phyloP scores from a whole-genome alignment of 2,888 invertebrate genomes.

The Andrena dorsata region DNA sequence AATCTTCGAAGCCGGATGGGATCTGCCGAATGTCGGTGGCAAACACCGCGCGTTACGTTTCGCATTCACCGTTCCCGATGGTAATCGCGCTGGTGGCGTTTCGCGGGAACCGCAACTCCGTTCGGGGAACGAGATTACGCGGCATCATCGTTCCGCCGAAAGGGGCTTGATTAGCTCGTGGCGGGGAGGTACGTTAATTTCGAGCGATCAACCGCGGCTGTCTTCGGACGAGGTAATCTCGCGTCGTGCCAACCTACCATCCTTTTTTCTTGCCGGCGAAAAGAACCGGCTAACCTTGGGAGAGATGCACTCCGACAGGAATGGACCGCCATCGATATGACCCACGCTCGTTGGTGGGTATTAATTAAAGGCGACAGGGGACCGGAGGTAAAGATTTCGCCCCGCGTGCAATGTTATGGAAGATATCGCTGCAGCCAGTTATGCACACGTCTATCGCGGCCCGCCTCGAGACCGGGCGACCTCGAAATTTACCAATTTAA shows the following conservation, averaged over 20 bases:
- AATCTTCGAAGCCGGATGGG: slow-evolving; percentile 1
- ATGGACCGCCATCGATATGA: slow-evolving; percentile 33
- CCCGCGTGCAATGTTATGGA: background rate
- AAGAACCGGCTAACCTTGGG: slow-evolving; percentile 57
- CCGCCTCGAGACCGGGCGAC: slow-evolving; percentile 20
- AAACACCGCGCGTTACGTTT: slow-evolving; percentile 1
- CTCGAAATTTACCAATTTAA: slow-evolving; percentile 36
- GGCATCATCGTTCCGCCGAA: slow-evolving; percentile 1
- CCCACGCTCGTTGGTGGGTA: background rate
- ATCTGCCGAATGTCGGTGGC: slow-evolving; percentile 9
- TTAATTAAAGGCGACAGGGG: slow-evolving; percentile 37
- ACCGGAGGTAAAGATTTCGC: slow-evolving; percentile 13
- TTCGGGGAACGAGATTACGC: background rate
- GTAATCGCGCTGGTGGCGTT: background rate
- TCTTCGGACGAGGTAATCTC: slow-evolving; percentile 18
- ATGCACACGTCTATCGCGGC: background rate
- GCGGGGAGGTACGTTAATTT: slow-evolving; percentile 12
- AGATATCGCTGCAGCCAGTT: background rate
- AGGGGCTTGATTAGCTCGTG: slow-evolving; percentile 23
- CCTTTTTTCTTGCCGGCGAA: slow-evolving; percentile 21
- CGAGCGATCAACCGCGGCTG: slow-evolving; percentile 29
- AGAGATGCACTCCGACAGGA: slow-evolving; percentile 32
- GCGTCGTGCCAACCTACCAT: background rate
- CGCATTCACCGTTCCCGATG: slow-evolving; percentile 1
- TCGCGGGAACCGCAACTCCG: slow-evolving; percentile 16